Conservation (phyloP, 1,140 invertebrate genomes). For the Eumaeus atala region DNA sequence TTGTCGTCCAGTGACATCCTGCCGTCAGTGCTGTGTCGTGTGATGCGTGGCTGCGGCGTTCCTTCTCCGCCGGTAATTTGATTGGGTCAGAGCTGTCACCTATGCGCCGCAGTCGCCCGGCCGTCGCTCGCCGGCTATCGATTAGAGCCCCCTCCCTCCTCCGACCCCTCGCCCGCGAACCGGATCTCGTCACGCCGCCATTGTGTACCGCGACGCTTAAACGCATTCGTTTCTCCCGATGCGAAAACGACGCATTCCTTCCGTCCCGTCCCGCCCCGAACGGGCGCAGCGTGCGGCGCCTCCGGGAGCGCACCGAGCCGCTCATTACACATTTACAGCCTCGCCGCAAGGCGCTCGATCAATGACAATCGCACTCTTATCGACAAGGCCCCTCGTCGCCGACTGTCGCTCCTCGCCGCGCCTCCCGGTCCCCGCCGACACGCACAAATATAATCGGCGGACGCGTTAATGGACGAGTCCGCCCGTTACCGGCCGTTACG, state of each 20-base stretch:
- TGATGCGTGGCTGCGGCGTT: conserved; percentile 58
- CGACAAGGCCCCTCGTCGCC: not conserved
- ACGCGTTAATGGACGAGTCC: conserved; percentile 4
- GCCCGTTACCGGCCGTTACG: no score
- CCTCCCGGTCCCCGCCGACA: conserved; percentile 8
- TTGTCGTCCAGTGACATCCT: no score
- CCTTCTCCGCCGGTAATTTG: conserved; percentile 64
- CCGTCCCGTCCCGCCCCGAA: conserved; percentile 55
- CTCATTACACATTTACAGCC: conserved; percentile 61
- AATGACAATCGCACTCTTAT: conserved; percentile 20
- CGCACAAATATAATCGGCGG: conserved; percentile 2
- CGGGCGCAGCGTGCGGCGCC: conserved; percentile 41
- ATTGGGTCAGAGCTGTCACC: conserved; percentile 72
- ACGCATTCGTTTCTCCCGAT: conserved; percentile 74
- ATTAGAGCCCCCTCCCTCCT: conserved; percentile 64
- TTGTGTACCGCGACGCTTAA: conserved; percentile 74
- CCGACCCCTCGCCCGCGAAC: conserved; percentile 63
- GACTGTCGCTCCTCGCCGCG: conserved; percentile 12
- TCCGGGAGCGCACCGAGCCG: conserved; percentile 47
- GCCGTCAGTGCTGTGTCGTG: no score
- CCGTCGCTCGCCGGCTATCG: conserved; percentile 74
- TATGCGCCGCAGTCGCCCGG: conserved; percentile 72
- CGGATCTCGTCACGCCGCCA: conserved; percentile 73
- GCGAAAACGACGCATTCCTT: conserved; percentile 74
- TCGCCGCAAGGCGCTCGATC: conserved; percentile 34